Evolutionary conservation across 2,113 vertebrate species (phyloP).

Genomic region (Pelmatolapia mariae): DNA sequence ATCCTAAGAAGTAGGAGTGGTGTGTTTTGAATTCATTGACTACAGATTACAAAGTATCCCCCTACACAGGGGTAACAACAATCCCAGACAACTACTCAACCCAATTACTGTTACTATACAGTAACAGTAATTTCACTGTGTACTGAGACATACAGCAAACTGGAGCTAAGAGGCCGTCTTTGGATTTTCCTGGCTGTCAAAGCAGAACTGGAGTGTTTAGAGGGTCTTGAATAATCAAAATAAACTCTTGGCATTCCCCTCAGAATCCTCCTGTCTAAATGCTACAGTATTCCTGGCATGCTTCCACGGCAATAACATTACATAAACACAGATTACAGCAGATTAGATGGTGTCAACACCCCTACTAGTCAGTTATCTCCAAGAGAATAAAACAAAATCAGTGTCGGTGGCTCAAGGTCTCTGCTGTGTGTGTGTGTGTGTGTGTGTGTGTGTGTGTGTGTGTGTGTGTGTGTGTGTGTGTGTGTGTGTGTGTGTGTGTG

Average conservation of each 20-base stretch:
- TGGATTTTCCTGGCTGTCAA: conserved; percentile 19
- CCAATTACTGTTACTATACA: not conserved
- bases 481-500: no score
- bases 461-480: no score
- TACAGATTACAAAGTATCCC: not conserved
- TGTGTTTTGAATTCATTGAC: not conserved
- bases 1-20: not conserved
- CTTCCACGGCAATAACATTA: conserved; percentile 32
- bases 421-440: not conserved
- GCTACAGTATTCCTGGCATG: conserved; percentile 19
- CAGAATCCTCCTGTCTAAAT: conserved; percentile 1
- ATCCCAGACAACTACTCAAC: not conserved
- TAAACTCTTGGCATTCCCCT: conserved; percentile 38
- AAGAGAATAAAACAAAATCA: not conserved
- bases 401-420: not conserved
- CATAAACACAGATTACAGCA: conserved; percentile 59
- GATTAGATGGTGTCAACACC: conserved; percentile 35
- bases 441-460: not conserved
- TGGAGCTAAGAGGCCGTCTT: not conserved
- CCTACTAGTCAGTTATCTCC: not conserved
- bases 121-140: not conserved
- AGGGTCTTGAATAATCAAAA: conserved; percentile 35
- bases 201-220: conserved; percentile 16
- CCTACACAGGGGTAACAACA: not conserved
- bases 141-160: not conserved